Evolutionary conservation across 2,797 vertebrate species (phyloP).

Genomic region (Balearica regulorum): DNA sequence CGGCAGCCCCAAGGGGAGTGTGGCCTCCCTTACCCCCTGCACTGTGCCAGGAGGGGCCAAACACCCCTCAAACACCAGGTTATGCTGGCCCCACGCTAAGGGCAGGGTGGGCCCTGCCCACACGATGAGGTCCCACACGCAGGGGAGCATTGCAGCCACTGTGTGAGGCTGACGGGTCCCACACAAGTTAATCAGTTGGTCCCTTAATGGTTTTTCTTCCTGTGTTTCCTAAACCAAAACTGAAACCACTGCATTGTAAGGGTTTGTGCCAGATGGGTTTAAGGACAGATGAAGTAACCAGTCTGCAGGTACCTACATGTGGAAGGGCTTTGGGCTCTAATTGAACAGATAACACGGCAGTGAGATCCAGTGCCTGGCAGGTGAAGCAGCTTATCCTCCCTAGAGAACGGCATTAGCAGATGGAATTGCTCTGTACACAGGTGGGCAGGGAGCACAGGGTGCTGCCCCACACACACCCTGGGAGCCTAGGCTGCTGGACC

Average conservation of each 20-base stretch:
- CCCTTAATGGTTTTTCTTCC: background rate
- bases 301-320: background rate
- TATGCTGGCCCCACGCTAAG: accelerated
- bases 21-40: background rate
- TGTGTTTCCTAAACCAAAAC: background rate
- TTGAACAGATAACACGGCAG: background rate
- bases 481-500: background rate
- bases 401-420: background rate
- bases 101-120: background rate
- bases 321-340: background rate
- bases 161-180: background rate
- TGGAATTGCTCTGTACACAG: background rate
- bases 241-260: background rate
- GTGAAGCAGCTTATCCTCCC: background rate
- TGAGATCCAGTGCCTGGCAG: background rate
- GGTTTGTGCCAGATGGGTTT: background rate
- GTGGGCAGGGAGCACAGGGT: background rate
- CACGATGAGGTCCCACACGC: accelerated
- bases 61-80: background rate
- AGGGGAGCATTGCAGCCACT: background rate
- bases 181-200: accelerated
- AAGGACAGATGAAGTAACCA: background rate
- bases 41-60: background rate
- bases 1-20: background rate
- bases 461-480: background rate